Base-by-base conservation (phyloP, 2,888 invertebrate genomes). In the Himalopsyche anomala region DNA sequence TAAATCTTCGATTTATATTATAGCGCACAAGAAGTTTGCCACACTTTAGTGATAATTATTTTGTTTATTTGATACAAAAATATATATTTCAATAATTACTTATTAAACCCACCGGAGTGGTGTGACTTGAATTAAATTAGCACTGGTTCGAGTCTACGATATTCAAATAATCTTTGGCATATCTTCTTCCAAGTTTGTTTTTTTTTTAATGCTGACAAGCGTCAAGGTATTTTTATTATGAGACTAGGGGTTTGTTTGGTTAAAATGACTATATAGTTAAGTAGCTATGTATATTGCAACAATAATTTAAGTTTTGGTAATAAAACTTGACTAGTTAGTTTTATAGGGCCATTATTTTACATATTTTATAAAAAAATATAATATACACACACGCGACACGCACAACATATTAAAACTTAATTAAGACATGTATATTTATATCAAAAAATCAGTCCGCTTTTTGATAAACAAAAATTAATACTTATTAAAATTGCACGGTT, bases 281-380 rank as follows among this genome's bases (percentile, higher is more conserved):
- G 15, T 74, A 36, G 74, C 36, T 74, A 74, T 36, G 74, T 74
- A 36, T 74, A 74, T 74, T 74, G 74, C 74, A 12, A 74, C 12
- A 36, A 15, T 74, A 74, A 62, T 62, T 62, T 62, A 38, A 38
- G 36, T 74, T 74, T 74, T 74, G 36, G 51, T 36, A 36, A 74
- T 74, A 74, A 74, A 74, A 74, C 74, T 74, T 74, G 74, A 74
- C 74, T 74, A 74, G 74, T 74, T 15, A 38, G 28, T 74, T 74
- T 36, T 28, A 74, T 74, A 36, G 74, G 38, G 8, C 36, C 74
- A 74, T 74, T 36, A 74, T 74, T 12, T 74, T 74, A 74, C 74
- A 74, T 74, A 74, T 74, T 74, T 74, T 74, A 62, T 62, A 62
- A 62, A 62, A 62, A 62, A 19, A 62, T 62, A 62, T 28, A 19